Evolutionary conservation across 2,888 invertebrate species (phyloP), one percentile per base, ranked within the genome.

Genomic region (Steromphala cineraria): DNA sequence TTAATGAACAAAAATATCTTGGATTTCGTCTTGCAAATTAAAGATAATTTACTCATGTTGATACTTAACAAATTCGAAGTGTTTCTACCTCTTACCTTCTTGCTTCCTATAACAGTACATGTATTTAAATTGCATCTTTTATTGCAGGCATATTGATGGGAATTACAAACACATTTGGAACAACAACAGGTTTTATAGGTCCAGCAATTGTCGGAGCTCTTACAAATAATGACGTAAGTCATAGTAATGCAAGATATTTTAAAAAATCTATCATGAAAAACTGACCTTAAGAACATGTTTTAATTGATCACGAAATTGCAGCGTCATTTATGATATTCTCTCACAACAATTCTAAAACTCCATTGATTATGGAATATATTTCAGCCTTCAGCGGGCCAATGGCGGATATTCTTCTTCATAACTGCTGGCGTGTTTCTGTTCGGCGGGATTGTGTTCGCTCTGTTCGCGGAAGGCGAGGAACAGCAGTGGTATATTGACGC

Each of bases 111-210:
- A n/a, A n/a, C n/a, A n/a, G n/a, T n/a, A n/a, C n/a, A n/a, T n/a
- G n/a, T n/a, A n/a, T n/a, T n/a, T n/a, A 36, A 8, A 36, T 5
- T 36, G 3, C 19, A 2, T 56, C 15, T 62, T 10, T 13, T 62
- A 17, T 62, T 24, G 15, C 31, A 80, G 79, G 80, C 28, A 67
- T 78, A 2, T 53, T 82, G 53, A 80, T 82, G 82, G 80, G 82
- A 55, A 67, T 81, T 4, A 75, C 75, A 10, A 81, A 81, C 53
- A 76, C 75, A 0, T 79, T 81, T 75, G 81, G 78, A 3, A 81
- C 81, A 24, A 76, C 78, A 15, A 74, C 81, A 19, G 81, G 81
- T 15, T 79, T 81, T 53, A 31, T 81, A 7, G 79, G 78, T 10
- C 81, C 81, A 1, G 55, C 55, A 40, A 56, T 81, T 4, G 79